Evolutionary conservation across 2,797 vertebrate genomes (phyloP).

Genomic region (Percopsis omiscomaycus): DNA sequence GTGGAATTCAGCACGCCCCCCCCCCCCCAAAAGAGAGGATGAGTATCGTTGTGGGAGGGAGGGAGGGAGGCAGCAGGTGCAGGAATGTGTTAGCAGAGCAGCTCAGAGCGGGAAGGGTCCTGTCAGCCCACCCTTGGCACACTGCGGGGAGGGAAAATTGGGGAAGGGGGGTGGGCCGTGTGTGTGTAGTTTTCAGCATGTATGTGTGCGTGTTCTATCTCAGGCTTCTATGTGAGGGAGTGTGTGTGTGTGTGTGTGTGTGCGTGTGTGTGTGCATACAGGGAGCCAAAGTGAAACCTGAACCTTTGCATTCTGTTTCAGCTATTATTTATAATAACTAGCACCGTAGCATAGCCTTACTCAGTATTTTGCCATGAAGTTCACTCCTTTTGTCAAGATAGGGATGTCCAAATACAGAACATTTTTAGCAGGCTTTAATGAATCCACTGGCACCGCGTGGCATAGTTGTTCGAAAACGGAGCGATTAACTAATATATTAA

Average conservation of each 20-base stretch:
- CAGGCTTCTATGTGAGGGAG: slow-evolving; percentile 1
- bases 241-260: slow-evolving; percentile 7
- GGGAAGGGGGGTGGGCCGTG: slow-evolving; percentile 18
- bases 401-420: too few relatives aligned
- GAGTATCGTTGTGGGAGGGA: not conserved
- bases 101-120: slow-evolving; percentile 58
- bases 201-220: not conserved
- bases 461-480: too few relatives aligned
- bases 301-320: too few relatives aligned
- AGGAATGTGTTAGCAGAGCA: slow-evolving; percentile 58
- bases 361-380: too few relatives aligned
- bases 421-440: too few relatives aligned
- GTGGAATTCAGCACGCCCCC: slow-evolving; percentile 51
- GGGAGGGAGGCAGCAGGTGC: slow-evolving; percentile 69
- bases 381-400: too few relatives aligned
- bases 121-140: slow-evolving; percentile 63
- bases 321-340: too few relatives aligned
- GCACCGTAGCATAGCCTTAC: too few relatives aligned
- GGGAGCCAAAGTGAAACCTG: too few relatives aligned
- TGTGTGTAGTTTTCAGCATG: slow-evolving; percentile 23
- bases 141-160: slow-evolving; percentile 14
- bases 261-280: slow-evolving; percentile 14
- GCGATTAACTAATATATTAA: too few relatives aligned
- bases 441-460: too few relatives aligned
- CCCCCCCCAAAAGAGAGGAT: too few relatives aligned